phyloP scores from a whole-genome alignment of 2,113 vertebrate genomes.

The Pseudopodoces humilis region DNA sequence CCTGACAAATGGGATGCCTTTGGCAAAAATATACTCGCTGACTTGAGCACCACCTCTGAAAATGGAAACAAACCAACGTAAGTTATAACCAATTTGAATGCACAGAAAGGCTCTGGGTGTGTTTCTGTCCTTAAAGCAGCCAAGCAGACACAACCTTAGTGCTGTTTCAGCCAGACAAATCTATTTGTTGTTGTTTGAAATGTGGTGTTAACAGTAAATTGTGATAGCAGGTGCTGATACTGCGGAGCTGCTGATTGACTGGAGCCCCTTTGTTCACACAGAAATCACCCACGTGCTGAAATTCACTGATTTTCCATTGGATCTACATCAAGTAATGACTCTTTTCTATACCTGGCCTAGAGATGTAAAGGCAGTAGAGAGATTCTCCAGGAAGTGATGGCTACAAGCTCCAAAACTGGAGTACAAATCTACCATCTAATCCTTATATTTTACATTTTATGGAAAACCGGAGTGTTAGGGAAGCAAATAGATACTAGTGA shows the following conservation, averaged over 20 bases:
- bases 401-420: neutral
- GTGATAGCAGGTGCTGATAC: neutral
- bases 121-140: neutral
- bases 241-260: neutral
- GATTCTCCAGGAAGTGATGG: neutral
- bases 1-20: slow-evolving; percentile 17
- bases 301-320: neutral
- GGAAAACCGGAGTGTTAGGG: neutral
- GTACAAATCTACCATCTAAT: neutral
- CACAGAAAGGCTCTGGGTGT: neutral
- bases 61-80: neutral
- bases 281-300: neutral
- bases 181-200: neutral
- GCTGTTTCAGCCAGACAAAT: neutral
- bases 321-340: neutral
- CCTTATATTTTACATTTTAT: neutral
- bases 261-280: neutral
- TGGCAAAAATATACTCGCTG: neutral
- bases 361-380: neutral
- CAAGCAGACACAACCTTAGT: neutral
- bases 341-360: neutral
- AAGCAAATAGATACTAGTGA: neutral
- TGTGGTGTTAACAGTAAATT: neutral
- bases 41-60: neutral
- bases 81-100: neutral